These are phyloP conservation scores for Tortrix viridana DNA, from an alignment of 2,888 invertebrate genomes.

Conservation along the genomic window DNA sequence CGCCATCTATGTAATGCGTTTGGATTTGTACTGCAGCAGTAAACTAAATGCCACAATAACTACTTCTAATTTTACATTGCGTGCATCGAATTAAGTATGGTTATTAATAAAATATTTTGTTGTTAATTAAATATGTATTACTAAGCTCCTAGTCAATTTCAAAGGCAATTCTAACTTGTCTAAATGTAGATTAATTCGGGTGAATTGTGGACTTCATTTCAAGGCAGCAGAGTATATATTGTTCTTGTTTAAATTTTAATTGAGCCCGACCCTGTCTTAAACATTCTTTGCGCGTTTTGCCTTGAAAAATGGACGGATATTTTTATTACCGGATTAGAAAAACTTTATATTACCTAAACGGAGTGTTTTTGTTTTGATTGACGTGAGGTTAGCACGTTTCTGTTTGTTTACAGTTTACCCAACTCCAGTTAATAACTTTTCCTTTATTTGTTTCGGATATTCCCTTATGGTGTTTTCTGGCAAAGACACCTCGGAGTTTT, in stretches of 20 bases:
- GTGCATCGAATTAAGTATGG: too few species aligned
- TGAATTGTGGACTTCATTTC: slow-evolving; percentile 48
- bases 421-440: background rate
- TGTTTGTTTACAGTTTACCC: slow-evolving; percentile 28
- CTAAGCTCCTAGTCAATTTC: slow-evolving; percentile 46
- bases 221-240: slow-evolving; percentile 32
- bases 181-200: slow-evolving; percentile 55
- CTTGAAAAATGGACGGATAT: slow-evolving; percentile 23
- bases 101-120: too few species aligned
- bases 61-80: too few species aligned
- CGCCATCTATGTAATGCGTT: too few species aligned
- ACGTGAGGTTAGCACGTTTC: slow-evolving; percentile 20
- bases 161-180: slow-evolving; percentile 54
- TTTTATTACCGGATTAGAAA: slow-evolving; percentile 26
- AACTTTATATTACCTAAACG: slow-evolving; percentile 9
- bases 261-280: slow-evolving; percentile 50
- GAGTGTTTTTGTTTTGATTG: slow-evolving; percentile 29
- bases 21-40: too few species aligned
- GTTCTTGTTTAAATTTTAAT: slow-evolving; percentile 54
- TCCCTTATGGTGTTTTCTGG: too few species aligned
- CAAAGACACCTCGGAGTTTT: too few species aligned
- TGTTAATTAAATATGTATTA: too few species aligned
- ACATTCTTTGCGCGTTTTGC: slow-evolving; percentile 24
- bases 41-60: too few species aligned
- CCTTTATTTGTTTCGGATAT: too few species aligned